These are phyloP conservation scores for Epinotia demarniana DNA, from an alignment of 2,888 invertebrate species.

Conservation along the genomic window DNA sequence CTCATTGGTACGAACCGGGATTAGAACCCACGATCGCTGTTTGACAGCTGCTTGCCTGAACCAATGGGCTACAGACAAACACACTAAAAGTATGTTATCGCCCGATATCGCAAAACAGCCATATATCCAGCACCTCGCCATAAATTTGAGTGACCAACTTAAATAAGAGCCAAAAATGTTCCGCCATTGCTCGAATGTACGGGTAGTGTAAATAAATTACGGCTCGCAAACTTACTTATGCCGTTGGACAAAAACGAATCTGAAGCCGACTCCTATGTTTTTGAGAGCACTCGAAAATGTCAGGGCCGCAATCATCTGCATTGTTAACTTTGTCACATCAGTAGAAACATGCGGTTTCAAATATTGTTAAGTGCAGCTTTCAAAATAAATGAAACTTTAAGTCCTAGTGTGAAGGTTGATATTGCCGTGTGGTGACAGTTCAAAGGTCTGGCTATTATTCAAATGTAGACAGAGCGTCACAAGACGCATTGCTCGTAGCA, in stretches of 20 bases:
- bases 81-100: slow-evolving; percentile 5
- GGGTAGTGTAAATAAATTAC: slow-evolving; percentile 28
- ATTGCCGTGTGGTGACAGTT: background rate
- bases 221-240: slow-evolving; percentile 18
- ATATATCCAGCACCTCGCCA: slow-evolving; percentile 13
- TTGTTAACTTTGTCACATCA: slow-evolving; percentile 9
- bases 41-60: no score
- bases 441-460: slow-evolving; percentile 29
- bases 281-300: background rate
- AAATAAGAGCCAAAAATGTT: slow-evolving; percentile 40
- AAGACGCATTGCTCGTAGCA: slow-evolving; percentile 23
- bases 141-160: slow-evolving; percentile 36
- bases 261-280: background rate
- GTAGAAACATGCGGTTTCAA: slow-evolving; percentile 25
- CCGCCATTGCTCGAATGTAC: slow-evolving; percentile 6
- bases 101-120: slow-evolving; percentile 10
- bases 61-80: no score
- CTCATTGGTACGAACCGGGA: no score
- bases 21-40: no score
- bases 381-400: slow-evolving; percentile 7
- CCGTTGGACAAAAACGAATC: background rate
- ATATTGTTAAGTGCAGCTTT: background rate
- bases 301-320: slow-evolving; percentile 2
- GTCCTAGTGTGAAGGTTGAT: background rate
- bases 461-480: slow-evolving; percentile 23